Conservation (phyloP, 2,888 invertebrate genomes). For the Kryphioiulus occultus region DNA sequence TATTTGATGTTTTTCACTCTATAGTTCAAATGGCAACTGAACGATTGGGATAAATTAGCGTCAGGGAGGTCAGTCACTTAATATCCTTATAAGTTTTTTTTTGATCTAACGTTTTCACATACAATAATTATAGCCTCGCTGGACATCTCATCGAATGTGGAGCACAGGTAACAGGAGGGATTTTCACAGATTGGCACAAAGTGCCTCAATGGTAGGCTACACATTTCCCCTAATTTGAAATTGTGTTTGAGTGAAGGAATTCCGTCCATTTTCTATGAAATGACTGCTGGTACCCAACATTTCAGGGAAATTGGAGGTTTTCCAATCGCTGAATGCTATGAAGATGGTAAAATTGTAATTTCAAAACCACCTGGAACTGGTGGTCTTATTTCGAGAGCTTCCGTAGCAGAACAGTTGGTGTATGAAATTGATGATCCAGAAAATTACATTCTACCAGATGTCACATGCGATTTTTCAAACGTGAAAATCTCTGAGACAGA, state of each 20-base stretch:
- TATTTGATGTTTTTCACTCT: slow-evolving; percentile 39
- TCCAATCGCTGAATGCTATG: slow-evolving; percentile 64
- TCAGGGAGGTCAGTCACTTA: slow-evolving; percentile 61
- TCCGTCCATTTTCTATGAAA: not conserved
- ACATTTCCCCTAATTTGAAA: slow-evolving; percentile 54
- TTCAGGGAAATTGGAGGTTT: slow-evolving; percentile 64
- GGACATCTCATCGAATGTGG: slow-evolving; percentile 67
- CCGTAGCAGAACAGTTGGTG: slow-evolving; percentile 65
- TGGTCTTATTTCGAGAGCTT: slow-evolving; percentile 63
- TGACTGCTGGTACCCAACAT: slow-evolving; percentile 50
- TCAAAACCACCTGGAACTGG: slow-evolving; percentile 65
- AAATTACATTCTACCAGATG: slow-evolving; percentile 65
- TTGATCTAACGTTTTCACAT: not conserved
- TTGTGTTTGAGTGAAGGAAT: slow-evolving; percentile 50
- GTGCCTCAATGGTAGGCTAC: slow-evolving; percentile 64
- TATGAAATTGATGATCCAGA: slow-evolving; percentile 66
- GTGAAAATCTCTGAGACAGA: slow-evolving; percentile 57
- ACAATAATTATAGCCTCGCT: slow-evolving; percentile 63
- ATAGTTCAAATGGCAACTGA: slow-evolving; percentile 63
- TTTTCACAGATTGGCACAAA: slow-evolving; percentile 65
- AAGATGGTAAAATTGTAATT: slow-evolving; percentile 62
- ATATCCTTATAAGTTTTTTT: not conserved
- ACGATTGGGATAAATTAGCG: slow-evolving; percentile 63
- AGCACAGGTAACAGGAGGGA: slow-evolving; percentile 66
- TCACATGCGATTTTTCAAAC: slow-evolving; percentile 64